A percentile compares a stretch with the other conserved stretches of the same genome.
Evolutionary conservation across 2,797 vertebrate species (phyloP).

Genomic region (Fistularia tabacaria): DNA sequence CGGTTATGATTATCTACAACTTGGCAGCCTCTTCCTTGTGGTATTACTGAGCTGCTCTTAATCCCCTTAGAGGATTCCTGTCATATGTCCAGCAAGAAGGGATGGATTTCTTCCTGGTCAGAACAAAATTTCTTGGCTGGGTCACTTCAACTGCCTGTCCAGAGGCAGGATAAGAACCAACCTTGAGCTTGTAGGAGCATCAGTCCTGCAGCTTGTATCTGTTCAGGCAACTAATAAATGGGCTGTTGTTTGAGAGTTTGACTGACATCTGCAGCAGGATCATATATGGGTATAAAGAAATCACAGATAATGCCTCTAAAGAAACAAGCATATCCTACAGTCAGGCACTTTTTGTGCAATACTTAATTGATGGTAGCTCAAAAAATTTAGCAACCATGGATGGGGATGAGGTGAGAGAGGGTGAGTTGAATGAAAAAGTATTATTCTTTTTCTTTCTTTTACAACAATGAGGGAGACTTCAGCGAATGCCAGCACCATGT

Average conservation of each 20-base stretch:
- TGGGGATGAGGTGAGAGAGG: slow-evolving; percentile 7
- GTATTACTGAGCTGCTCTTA: slow-evolving; percentile 36
- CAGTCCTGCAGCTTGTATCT: slow-evolving; percentile 15
- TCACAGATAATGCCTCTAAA: slow-evolving; percentile 56
- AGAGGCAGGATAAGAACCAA: slow-evolving; percentile 31
- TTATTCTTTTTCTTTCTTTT: slow-evolving; percentile 17
- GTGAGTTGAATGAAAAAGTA: slow-evolving; percentile 21
- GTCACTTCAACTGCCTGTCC: slow-evolving; percentile 33
- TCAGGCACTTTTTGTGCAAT: no score
- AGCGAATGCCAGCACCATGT: slow-evolving; percentile 23
- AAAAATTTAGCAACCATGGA: slow-evolving; percentile 9
- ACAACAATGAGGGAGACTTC: slow-evolving; percentile 22
- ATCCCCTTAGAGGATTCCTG: slow-evolving; percentile 30
- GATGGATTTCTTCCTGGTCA: slow-evolving; percentile 17
- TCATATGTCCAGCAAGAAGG: slow-evolving; percentile 34
- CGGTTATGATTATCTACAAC: slow-evolving; percentile 36
- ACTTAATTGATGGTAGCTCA: neutral
- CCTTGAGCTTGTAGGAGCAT: slow-evolving; percentile 26
- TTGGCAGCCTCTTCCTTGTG: slow-evolving; percentile 30
- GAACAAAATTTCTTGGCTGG: slow-evolving; percentile 32
- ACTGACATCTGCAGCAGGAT: slow-evolving; percentile 4
- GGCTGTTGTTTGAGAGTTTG: slow-evolving; percentile 13
- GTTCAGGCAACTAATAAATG: slow-evolving; percentile 21
- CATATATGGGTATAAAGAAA: slow-evolving; percentile 8
- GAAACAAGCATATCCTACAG: neutral